Conservation (phyloP, 2,113 vertebrate genomes). For the Procavia capensis region DNA sequence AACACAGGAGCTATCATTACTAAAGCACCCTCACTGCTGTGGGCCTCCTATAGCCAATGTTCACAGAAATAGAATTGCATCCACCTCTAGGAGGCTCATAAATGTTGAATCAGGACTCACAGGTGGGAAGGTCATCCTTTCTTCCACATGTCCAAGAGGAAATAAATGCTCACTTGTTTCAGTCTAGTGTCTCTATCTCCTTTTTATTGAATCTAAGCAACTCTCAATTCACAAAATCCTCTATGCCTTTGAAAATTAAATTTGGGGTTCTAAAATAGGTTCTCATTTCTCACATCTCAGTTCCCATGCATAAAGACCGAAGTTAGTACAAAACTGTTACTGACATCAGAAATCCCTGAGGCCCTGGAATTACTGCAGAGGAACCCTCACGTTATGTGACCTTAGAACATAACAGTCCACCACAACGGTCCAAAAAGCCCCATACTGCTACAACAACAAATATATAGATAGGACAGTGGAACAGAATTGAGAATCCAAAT, state of each 20-base stretch:
- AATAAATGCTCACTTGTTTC: background rate
- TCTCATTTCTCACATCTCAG: background rate
- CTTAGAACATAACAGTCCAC: no score
- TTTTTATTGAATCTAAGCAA: background rate
- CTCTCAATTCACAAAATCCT: constrained; percentile 25
- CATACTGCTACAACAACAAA: no score
- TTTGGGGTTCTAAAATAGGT: background rate
- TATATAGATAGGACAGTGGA: no score
- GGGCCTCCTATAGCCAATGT: background rate
- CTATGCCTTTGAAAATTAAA: background rate
- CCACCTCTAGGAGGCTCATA: background rate
- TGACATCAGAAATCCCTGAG: background rate
- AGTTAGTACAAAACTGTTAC: background rate
- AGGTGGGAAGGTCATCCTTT: background rate
- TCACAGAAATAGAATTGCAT: background rate
- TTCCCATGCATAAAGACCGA: constrained; percentile 23
- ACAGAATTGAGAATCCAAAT: no score
- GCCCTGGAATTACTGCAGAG: no score
- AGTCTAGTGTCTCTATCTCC: background rate
- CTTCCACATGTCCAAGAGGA: background rate
- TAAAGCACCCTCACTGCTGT: background rate
- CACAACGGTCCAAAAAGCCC: no score
- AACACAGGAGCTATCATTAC: background rate
- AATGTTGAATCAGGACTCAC: background rate
- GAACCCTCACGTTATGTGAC: no score